Conservation (phyloP, 2,888 invertebrate genomes). For the Encarsia formosa region DNA sequence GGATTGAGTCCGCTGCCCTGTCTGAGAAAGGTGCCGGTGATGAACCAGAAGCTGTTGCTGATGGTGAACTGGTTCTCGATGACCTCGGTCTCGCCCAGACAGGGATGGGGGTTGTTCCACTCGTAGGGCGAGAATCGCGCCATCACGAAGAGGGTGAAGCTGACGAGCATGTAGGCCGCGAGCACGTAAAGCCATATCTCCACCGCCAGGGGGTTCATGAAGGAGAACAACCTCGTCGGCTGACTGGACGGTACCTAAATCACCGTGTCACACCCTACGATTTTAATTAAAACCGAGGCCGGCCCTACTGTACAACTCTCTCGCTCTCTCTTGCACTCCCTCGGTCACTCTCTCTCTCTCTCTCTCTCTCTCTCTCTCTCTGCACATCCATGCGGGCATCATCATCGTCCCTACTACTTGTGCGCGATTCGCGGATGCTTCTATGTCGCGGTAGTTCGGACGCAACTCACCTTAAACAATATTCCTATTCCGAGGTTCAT, state of each 20-base stretch:
- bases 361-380: background rate
- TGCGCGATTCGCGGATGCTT: background rate
- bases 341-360: too few relatives aligned
- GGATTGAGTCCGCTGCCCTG: conserved; percentile 83
- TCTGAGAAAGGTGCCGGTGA: conserved; percentile 82
- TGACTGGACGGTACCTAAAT: conserved; percentile 82
- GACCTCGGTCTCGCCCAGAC: conserved; percentile 76
- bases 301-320: background rate
- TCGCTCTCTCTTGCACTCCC: background rate
- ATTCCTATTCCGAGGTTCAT: conserved; percentile 97
- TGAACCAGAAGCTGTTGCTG: conserved; percentile 90
- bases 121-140: conserved; percentile 96
- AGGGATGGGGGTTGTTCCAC: conserved; percentile 81
- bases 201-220: conserved; percentile 92
- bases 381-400: background rate
- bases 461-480: conserved; percentile 78
- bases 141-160: conserved; percentile 91
- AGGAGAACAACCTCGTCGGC: conserved; percentile 86
- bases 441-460: too few relatives aligned
- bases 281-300: conserved; percentile 50
- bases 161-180: conserved; percentile 90
- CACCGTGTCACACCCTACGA: conserved; percentile 47
- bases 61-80: conserved; percentile 95
- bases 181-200: conserved; percentile 96
- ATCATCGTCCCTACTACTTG: background rate